Conservation (phyloP, 2,797 vertebrate species). For the Myotis planiceps region DNA sequence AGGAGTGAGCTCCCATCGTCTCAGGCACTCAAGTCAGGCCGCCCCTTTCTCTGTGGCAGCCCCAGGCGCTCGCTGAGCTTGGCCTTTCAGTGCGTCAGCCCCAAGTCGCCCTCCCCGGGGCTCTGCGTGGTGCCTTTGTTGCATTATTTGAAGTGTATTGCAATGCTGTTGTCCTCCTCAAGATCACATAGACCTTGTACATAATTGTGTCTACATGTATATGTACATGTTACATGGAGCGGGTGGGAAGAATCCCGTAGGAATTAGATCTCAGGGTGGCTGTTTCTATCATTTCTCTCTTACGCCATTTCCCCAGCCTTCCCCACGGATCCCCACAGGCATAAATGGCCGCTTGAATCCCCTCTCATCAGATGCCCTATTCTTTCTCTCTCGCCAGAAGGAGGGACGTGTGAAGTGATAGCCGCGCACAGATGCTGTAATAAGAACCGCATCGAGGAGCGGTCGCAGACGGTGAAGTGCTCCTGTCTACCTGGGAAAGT, state of each 20-base stretch:
- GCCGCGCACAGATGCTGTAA: constrained; percentile 99
- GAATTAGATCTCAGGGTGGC: constrained; percentile 4
- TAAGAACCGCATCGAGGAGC: constrained; percentile 99
- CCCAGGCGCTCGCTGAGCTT: background rate
- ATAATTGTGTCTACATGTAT: background rate
- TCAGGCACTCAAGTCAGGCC: background rate
- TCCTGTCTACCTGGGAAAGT: constrained; percentile 99
- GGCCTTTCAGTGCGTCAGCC: background rate
- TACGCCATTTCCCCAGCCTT: background rate
- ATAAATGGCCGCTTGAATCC: constrained; percentile 29
- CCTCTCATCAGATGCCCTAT: constrained; percentile 78
- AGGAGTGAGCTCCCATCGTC: background rate
- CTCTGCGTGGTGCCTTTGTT: background rate
- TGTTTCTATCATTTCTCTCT: background rate
- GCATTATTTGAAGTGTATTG: background rate
- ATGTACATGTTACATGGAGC: background rate
- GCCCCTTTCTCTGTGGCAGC: background rate
- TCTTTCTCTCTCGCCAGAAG: constrained; percentile 91
- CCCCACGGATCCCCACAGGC: background rate
- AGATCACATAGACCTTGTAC: background rate
- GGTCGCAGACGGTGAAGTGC: constrained; percentile 98
- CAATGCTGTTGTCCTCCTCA: background rate
- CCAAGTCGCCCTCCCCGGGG: background rate
- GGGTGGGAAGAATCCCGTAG: background rate
- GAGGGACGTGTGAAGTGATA: constrained; percentile 98